Conservation (phyloP, 2,113 vertebrate genomes). For the Muscicapa adusta region DNA sequence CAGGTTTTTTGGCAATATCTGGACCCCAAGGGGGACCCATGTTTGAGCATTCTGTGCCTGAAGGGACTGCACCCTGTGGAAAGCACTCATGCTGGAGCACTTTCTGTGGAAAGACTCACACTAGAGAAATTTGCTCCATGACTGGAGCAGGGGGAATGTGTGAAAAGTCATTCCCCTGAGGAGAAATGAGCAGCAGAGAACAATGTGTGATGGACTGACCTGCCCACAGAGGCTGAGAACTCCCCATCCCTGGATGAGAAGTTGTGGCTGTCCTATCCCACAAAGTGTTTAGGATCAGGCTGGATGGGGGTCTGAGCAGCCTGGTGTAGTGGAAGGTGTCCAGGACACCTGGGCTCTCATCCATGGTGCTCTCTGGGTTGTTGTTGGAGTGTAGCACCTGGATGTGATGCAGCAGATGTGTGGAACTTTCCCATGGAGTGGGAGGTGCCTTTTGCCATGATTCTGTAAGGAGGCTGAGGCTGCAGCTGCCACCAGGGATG, state of each 20-base stretch:
- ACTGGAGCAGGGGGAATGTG: neutral
- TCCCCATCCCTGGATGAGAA: neutral
- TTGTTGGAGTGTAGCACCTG: neutral
- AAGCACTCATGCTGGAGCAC: rapidly evolving
- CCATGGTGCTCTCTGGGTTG: rapidly evolving
- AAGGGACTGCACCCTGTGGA: neutral
- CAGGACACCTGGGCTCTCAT: neutral
- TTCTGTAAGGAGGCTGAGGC: neutral
- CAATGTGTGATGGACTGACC: neutral
- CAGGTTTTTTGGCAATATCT: neutral
- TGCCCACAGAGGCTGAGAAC: neutral
- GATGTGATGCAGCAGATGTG: neutral
- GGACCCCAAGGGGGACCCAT: neutral
- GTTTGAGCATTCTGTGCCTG: neutral
- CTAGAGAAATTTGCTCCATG: neutral
- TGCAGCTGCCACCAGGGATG: neutral
- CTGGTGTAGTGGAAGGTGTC: neutral
- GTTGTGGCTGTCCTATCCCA: neutral
- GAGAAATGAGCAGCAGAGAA: neutral
- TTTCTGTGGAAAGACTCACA: neutral
- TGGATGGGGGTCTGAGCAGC: neutral
- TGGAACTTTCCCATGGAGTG: neutral
- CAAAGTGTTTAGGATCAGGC: neutral
- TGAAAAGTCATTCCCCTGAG: neutral
- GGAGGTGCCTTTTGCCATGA: neutral